A percentile compares a stretch with the other conserved stretches of the same genome.
Evolutionary conservation across 1,140 invertebrate species (phyloP).

Genomic region (Apis florea): DNA sequence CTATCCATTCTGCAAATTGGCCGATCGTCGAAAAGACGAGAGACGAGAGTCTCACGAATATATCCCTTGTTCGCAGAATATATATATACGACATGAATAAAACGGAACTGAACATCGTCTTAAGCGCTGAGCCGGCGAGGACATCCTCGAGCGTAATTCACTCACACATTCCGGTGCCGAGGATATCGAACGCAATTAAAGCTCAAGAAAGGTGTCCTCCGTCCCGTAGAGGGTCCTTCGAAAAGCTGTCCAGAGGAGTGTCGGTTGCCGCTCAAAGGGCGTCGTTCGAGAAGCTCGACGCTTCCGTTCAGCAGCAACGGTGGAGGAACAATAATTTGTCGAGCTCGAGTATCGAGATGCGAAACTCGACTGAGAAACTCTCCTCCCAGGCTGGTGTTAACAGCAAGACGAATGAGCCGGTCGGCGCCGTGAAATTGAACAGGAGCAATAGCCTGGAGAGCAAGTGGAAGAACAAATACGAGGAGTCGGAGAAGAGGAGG

Average conservation of each 20-base stretch:
- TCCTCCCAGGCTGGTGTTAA: background rate
- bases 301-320: slow-evolving; percentile 55
- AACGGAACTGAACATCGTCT: slow-evolving; percentile 73
- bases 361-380: slow-evolving; percentile 39
- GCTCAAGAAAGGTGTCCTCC: slow-evolving; percentile 66
- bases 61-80: slow-evolving; percentile 36
- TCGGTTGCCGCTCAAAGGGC: slow-evolving; percentile 76
- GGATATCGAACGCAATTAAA: slow-evolving; percentile 63
- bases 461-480: slow-evolving; percentile 85
- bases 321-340: slow-evolving; percentile 55
- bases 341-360: slow-evolving; percentile 53
- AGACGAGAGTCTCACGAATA: background rate
- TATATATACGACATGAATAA: slow-evolving; percentile 68
- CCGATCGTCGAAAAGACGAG: background rate
- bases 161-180: slow-evolving; percentile 77
- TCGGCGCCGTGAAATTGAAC: slow-evolving; percentile 55
- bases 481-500: slow-evolving; percentile 84
- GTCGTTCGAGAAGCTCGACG: slow-evolving; percentile 75
- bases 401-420: slow-evolving; percentile 36
- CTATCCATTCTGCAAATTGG: background rate
- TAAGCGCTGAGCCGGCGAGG: slow-evolving; percentile 64
- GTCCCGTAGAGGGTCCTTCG: slow-evolving; percentile 65
- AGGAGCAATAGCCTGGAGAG: slow-evolving; percentile 71
- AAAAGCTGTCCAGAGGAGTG: slow-evolving; percentile 64
- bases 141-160: slow-evolving; percentile 69